A percentile compares a stretch with the other conserved stretches of the same genome.
Conservation (phyloP, 2,113 vertebrate genomes). For the Passer domesticus region DNA sequence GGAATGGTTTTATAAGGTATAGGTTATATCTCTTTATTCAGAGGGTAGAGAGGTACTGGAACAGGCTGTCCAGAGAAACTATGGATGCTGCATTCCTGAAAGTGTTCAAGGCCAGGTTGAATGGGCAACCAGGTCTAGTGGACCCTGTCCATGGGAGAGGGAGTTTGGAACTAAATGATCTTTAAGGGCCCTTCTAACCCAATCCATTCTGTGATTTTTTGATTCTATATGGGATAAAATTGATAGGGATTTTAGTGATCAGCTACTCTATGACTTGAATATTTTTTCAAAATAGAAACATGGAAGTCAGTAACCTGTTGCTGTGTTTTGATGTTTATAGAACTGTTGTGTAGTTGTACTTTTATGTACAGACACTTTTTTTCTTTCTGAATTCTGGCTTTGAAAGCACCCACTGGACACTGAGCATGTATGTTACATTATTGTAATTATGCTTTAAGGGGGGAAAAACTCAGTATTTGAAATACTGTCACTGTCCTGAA, state of each 20-base stretch:
- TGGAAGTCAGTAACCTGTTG: neutral
- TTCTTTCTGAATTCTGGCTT: neutral
- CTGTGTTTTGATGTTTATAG: neutral
- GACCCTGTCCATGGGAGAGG: neutral
- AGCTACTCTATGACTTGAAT: neutral
- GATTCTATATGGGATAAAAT: neutral
- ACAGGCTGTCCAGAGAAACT: neutral
- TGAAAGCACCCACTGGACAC: neutral
- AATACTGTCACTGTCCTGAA: neutral
- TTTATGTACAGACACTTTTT: neutral
- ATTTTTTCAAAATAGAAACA: neutral
- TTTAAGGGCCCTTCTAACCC: neutral
- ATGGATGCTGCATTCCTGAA: neutral
- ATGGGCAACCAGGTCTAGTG: neutral
- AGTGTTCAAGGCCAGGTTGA: neutral
- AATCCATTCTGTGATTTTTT: neutral
- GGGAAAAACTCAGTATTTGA: neutral
- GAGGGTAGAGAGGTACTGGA: neutral
- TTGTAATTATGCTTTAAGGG: neutral
- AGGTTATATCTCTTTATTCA: neutral
- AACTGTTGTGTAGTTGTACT: neutral
- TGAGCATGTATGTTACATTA: neutral
- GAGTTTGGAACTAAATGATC: neutral
- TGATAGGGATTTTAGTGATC: neutral
- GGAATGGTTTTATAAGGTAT: neutral